Percentiles rank a stretch among this genome's conserved stretches.
Evolutionary conservation across 2,797 vertebrate species (phyloP).

Genomic region (Gadopsis bispinosus): DNA sequence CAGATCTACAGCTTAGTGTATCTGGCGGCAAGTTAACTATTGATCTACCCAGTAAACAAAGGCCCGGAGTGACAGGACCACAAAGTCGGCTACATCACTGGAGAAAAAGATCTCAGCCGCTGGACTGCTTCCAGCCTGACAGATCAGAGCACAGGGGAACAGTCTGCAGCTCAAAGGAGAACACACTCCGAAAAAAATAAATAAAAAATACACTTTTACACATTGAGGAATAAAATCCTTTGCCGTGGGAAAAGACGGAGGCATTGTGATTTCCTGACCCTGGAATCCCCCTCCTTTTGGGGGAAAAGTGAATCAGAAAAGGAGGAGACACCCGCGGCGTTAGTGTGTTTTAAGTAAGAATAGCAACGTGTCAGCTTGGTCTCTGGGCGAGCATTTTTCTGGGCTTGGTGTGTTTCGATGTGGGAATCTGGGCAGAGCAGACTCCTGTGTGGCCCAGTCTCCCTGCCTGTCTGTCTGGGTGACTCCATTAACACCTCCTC

Average conservation of each 20-base stretch:
- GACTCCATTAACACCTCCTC: constrained; percentile 65
- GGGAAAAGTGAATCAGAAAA: constrained; percentile 40
- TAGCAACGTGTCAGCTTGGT: constrained; percentile 61
- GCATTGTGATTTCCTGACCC: constrained; percentile 67
- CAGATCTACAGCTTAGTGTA: constrained; percentile 58
- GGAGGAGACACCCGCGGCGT: constrained; percentile 37
- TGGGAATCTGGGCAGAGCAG: constrained; percentile 61
- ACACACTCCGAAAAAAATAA: constrained; percentile 34
- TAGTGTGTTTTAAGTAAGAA: constrained; percentile 65
- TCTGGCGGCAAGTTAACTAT: constrained; percentile 73
- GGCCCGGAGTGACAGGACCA: constrained; percentile 75
- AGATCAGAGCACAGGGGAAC: constrained; percentile 67
- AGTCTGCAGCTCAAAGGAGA: constrained; percentile 62
- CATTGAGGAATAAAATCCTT: constrained; percentile 58
- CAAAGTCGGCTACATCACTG: constrained; percentile 62
- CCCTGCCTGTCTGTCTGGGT: constrained; percentile 65
- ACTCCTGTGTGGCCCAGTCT: constrained; percentile 75
- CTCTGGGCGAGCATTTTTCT: constrained; percentile 52
- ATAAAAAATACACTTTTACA: constrained; percentile 41
- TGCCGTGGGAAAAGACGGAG: constrained; percentile 45
- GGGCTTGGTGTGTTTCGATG: constrained; percentile 55
- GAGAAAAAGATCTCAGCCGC: constrained; percentile 65
- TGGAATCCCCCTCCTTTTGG: constrained; percentile 63
- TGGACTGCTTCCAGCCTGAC: constrained; percentile 80
- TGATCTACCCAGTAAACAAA: constrained; percentile 74